Conservation (phyloP, 2,113 vertebrate genomes). For the Nymphicus hollandicus region DNA sequence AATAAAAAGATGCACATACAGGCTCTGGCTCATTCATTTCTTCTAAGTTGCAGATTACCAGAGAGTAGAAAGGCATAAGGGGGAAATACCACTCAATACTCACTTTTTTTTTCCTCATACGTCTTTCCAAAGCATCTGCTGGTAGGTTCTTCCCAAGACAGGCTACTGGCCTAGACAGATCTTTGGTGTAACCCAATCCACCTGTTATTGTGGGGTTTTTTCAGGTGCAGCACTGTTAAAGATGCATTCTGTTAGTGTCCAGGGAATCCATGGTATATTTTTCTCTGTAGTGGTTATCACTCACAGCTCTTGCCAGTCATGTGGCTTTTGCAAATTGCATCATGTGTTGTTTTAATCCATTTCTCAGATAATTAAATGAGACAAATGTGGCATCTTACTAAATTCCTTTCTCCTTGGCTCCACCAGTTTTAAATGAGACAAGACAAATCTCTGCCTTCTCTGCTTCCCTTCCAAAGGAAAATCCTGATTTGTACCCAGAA, state of each 20-base stretch:
- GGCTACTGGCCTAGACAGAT: background rate
- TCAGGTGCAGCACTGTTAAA: background rate
- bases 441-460: background rate
- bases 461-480: background rate
- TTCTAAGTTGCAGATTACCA: background rate
- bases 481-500: background rate
- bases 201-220: background rate
- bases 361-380: background rate
- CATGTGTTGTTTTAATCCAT: background rate
- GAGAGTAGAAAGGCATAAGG: background rate
- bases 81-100: background rate
- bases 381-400: background rate
- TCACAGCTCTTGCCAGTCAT: background rate
- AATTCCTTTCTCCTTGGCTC: background rate
- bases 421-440: background rate
- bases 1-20: background rate
- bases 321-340: background rate
- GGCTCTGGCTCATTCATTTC: background rate
- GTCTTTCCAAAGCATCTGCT: background rate
- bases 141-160: background rate
- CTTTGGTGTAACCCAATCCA: background rate
- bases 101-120: background rate
- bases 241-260: background rate
- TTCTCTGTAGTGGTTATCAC: background rate
- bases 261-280: background rate